Base-by-base conservation (phyloP, 2,113 vertebrate species). In the Panurus biarmicus region DNA sequence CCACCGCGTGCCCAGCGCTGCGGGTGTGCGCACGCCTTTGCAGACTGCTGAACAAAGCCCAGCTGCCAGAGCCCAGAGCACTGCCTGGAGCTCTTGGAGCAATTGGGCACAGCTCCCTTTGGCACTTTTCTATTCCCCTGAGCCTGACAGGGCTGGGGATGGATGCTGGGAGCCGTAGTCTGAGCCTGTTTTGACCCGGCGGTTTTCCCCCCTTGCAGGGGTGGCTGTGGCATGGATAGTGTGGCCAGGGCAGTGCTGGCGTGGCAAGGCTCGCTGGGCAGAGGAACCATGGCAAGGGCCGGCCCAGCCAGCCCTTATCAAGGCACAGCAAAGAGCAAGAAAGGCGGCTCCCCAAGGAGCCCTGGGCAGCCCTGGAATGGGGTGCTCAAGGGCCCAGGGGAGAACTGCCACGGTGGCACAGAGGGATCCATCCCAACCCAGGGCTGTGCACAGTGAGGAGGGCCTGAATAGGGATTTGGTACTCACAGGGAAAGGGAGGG, bases 371-470 rank as follows among this genome's bases (percentile, higher is more conserved):
- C 19, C 51, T 17, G 13, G 56, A 6, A 2, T 3, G 2, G 25
- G 24, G 33, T 50, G 28, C 44, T 69, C 3, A 3, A 3, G 57
- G 70, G 6, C 35, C 45, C 1, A 0, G 45, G 36, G 45, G 22
- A 29, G 51, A 77, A 28, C 11, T 60, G 87, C 76, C 18, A 20
- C 21, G 1, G 64, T 70, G 72, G 58, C 16, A 4, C 36, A 0
- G 0, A 35, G 35, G 42, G 33, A 29, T 75, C 28, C 0, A 0
- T 60, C 48, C 72, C 0, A 0, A 36, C 10, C 13, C 16, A 1
- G 38, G 36, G 50, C 81, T 50, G 29, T 7, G 15, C 4, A 3
- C 0, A 0, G 22, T 1, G 0, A n/a, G 40, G 17, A 40, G 26
- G 20, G 36, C 35, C 36, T 13, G 45, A 36, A 33, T 9, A 12